Evolutionary conservation across 2,797 vertebrate genomes (phyloP).

Genomic region (Coregonus sp.): DNA sequence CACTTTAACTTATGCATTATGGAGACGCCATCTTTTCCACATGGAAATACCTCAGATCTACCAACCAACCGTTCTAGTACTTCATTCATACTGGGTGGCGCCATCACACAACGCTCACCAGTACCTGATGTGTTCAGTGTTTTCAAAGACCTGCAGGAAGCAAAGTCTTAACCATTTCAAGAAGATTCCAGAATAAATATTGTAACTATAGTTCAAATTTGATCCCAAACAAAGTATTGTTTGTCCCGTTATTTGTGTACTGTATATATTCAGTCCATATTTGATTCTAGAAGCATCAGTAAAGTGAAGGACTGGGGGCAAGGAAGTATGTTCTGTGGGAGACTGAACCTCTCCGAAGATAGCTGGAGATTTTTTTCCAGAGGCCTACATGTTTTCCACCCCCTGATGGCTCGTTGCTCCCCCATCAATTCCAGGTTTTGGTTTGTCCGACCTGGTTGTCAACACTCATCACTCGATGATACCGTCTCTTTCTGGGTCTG

Average conservation of each 20-base stretch:
- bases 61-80: constrained; percentile 1
- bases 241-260: constrained; percentile 42
- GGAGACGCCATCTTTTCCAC: constrained; percentile 69
- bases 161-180: constrained; percentile 37
- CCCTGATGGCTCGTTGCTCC: constrained; percentile 3
- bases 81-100: constrained; percentile 37
- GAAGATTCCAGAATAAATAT: constrained; percentile 23
- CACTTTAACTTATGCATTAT: constrained; percentile 76
- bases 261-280: constrained; percentile 65
- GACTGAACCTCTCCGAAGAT: neutral
- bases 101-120: constrained; percentile 37
- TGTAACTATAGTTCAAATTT: constrained; percentile 31
- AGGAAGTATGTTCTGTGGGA: constrained; percentile 30
- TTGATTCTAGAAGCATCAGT: constrained; percentile 46
- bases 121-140: constrained; percentile 57
- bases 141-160: constrained; percentile 33
- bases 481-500: constrained; percentile 47
- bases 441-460: neutral
- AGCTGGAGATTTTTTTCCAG: neutral
- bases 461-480: constrained; percentile 15
- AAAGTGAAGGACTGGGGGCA: constrained; percentile 19
- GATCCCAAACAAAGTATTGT: constrained; percentile 15
- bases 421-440: neutral
- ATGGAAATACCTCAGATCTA: constrained; percentile 75
- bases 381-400: neutral